Evolutionary conservation across 37 sponge, comb jelly and placozoan species (phyloP).

Genomic region (Aplysina aerophoba): DNA sequence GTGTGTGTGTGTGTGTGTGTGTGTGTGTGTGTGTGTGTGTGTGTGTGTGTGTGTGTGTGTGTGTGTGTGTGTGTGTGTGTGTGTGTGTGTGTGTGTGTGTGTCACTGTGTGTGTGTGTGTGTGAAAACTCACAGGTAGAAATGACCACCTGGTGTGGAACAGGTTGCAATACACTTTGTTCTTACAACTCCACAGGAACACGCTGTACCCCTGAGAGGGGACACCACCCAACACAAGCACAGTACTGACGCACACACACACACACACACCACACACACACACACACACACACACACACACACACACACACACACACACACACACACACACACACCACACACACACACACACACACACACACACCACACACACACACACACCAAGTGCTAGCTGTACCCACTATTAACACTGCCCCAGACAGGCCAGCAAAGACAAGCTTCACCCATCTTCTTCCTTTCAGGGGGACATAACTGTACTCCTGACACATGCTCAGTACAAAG

Average conservation of each 20-base stretch:
- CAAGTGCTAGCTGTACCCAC: not conserved
- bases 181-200: not conserved
- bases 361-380: not conserved
- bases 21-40: too few species aligned
- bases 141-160: conserved; percentile 18
- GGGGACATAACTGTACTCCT: not conserved
- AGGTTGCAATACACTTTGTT: conserved; percentile 22
- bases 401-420: not conserved
- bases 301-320: not conserved
- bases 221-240: not conserved
- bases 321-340: not conserved
- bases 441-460: too few species aligned
- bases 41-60: too few species aligned
- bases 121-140: conserved; percentile 24
- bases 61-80: too few species aligned
- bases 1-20: too few species aligned
- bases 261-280: too few species aligned
- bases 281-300: not conserved
- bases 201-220: not conserved
- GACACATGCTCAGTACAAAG: not conserved
- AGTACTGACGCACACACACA: not conserved
- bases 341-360: not conserved
- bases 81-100: too few species aligned
- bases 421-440: not conserved
- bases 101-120: too few species aligned